Evolutionary conservation across 1,140 invertebrate species (phyloP), one percentile per base, ranked within the genome.

Genomic region (Proctacanthus coquilletti): DNA sequence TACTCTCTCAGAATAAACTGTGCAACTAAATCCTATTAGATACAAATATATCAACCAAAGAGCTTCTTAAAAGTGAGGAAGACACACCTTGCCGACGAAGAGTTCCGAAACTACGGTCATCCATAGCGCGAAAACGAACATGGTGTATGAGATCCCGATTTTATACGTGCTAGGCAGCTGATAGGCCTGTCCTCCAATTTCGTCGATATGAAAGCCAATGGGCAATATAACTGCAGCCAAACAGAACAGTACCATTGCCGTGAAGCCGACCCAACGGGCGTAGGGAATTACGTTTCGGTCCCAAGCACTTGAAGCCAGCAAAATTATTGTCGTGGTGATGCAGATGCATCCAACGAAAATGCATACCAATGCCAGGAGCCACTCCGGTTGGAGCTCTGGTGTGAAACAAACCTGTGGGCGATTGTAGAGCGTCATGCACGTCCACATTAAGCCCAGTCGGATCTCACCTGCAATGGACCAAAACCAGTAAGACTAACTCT

Each of bases 51-150:
- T 34, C 18, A 8, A 17, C 18, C 13, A n/a, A n/a, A n/a, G n/a
- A n/a, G n/a, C 23, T 34, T 32, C 14, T 61, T 79, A 91, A 70
- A 92, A 89, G 67, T 94, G 87, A 32, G 89, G 89, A 42, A 94
- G 63, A 63, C 91, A 96, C 9, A 96, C 87, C 80, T 95, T 95
- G n/a, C 88, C 89, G 39, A 88, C 89, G 72, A 95, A 94, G 14
- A 96, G 61, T 65, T 95, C 91, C 8, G 89, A 94, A 46, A 95
- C 84, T 4, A 95, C 91, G 31, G 88, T 94, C 33, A 94, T 89
- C 91, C 91, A 96, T 3, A 95, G 60, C 20, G 89, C 87, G 27
- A 95, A 64, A 19, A 94, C 87, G 68, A 95, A 95, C 47, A 94
- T 71, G 45, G 94, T 95, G 55, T 96, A 95, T 1, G 88, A 92